These are phyloP conservation scores for Bufo gargarizans DNA, from an alignment of 2,113 vertebrate genomes.

Conservation along the genomic window DNA sequence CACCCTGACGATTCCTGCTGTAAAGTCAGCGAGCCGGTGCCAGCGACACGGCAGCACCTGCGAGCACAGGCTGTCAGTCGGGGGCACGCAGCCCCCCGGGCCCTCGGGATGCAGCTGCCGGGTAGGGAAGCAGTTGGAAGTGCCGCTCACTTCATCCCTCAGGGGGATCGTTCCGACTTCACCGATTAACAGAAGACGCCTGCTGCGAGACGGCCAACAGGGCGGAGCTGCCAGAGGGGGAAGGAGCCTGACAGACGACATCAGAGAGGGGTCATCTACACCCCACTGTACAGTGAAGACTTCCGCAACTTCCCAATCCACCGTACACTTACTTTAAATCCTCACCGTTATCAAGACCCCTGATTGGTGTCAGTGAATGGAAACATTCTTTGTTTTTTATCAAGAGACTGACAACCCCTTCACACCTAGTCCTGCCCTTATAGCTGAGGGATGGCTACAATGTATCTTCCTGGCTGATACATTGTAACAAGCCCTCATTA, in stretches of 20 bases:
- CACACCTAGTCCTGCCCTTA: no score
- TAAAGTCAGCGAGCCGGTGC: constrained; percentile 59
- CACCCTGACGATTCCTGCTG: background rate
- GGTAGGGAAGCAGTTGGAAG: constrained; percentile 60
- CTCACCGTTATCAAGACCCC: no score
- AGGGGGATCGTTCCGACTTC: constrained; percentile 60
- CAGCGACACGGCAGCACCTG: constrained; percentile 57
- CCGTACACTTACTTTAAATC: no score
- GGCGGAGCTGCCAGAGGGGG: constrained; percentile 57
- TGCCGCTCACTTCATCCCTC: constrained; percentile 36
- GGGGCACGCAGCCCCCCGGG: constrained; percentile 47
- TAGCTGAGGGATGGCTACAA: no score
- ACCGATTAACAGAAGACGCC: constrained; percentile 64
- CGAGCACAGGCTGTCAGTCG: constrained; percentile 53
- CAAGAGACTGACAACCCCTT: no score
- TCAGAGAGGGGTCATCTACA: background rate
- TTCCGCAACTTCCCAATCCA: background rate
- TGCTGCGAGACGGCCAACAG: constrained; percentile 62
- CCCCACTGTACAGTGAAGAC: background rate
- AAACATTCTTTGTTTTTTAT: no score
- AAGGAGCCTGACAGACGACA: background rate
- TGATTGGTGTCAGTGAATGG: no score
- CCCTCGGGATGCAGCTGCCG: constrained; percentile 61
- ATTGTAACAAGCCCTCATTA: background rate
- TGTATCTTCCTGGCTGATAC: background rate